These are phyloP conservation scores for Cyrtorhinus lividipennis DNA, from an alignment of 1,140 invertebrate genomes.

Conservation along the genomic window DNA sequence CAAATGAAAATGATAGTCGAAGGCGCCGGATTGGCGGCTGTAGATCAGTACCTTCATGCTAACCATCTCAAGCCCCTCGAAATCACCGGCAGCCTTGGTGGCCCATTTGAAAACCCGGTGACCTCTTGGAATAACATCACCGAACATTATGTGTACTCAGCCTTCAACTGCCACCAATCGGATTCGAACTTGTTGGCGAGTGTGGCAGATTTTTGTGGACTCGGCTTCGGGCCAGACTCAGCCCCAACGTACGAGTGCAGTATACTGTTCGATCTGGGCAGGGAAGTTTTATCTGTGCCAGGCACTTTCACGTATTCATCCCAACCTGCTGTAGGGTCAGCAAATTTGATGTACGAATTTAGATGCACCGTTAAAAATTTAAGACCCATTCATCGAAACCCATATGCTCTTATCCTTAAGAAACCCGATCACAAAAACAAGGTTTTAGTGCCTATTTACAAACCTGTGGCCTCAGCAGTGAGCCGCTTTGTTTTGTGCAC, in stretches of 20 bases:
- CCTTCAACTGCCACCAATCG: neutral
- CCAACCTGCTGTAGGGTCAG: neutral
- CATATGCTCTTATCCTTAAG: neutral
- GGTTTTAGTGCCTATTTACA: neutral
- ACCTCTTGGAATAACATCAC: neutral
- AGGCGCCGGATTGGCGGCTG: neutral
- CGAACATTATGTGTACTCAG: neutral
- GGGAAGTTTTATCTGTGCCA: neutral
- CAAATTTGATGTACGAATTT: neutral
- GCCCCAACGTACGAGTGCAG: neutral
- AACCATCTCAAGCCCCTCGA: neutral
- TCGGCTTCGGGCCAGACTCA: neutral
- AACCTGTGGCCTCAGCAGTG: neutral
- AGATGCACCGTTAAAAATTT: neutral
- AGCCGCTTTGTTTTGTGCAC: neutral
- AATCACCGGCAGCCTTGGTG: neutral
- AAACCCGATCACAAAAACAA: neutral
- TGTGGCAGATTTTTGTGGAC: neutral
- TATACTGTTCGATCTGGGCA: neutral
- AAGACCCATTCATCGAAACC: neutral
- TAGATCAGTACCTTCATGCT: neutral
- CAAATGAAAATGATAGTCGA: neutral
- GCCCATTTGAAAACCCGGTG: neutral
- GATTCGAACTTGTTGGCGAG: neutral
- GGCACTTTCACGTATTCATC: neutral